Evolutionary conservation across 1,140 invertebrate genomes (phyloP).

Genomic region (Musca vetustissima): DNA sequence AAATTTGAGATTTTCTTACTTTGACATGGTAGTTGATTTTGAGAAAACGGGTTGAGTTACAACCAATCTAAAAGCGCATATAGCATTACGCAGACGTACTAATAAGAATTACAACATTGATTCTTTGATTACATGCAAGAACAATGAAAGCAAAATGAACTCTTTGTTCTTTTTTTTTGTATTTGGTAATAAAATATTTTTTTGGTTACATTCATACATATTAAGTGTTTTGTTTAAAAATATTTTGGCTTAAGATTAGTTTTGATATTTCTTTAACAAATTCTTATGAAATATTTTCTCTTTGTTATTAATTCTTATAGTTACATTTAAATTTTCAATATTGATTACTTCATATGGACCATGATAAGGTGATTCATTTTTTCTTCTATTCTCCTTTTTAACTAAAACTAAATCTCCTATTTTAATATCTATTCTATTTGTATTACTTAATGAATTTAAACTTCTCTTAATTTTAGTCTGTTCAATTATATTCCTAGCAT

Average conservation of each 20-base stretch:
- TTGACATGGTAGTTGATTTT: too few relatives aligned
- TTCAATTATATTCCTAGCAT: background rate
- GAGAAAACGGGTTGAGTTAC: too few relatives aligned
- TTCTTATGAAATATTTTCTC: background rate
- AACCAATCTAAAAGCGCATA: too few relatives aligned
- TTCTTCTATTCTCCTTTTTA: slow-evolving; percentile 16
- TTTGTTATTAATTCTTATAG: background rate
- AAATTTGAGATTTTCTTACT: too few relatives aligned
- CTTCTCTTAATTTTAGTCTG: background rate
- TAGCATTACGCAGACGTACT: too few relatives aligned
- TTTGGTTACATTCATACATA: too few relatives aligned
- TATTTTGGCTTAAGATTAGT: background rate
- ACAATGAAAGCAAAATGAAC: too few relatives aligned
- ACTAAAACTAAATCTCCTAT: slow-evolving; percentile 17
- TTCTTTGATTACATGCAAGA: too few relatives aligned
- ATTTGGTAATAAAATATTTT: too few relatives aligned
- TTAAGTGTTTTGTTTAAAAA: too few relatives aligned
- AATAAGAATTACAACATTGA: too few relatives aligned
- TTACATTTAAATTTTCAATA: background rate
- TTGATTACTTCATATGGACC: slow-evolving; percentile 9
- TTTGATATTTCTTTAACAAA: slow-evolving; percentile 12
- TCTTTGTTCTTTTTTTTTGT: too few relatives aligned
- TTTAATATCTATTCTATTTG: slow-evolving; percentile 13
- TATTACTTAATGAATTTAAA: background rate
- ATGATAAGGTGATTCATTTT: slow-evolving; percentile 6